Evolutionary conservation across 2,888 invertebrate genomes (phyloP).

Genomic region (Tiphia femorata): DNA sequence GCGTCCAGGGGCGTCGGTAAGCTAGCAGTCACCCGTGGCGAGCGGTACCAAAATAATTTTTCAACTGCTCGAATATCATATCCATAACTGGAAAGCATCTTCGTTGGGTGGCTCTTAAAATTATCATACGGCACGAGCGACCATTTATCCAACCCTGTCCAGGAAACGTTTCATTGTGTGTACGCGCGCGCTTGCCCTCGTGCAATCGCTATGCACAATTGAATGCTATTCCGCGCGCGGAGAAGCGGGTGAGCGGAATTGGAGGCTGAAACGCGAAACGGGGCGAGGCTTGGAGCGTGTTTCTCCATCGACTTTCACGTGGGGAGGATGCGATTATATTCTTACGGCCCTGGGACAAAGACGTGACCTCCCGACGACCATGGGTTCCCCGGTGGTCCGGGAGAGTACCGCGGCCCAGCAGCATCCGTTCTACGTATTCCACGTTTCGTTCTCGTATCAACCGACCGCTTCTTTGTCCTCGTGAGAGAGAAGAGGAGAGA

Average conservation of each 20-base stretch:
- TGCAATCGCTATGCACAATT: neutral
- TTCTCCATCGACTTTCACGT: neutral
- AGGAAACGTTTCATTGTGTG: too few species aligned
- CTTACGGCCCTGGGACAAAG: constrained; percentile 3
- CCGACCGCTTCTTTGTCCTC: constrained; percentile 17
- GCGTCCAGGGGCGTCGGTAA: constrained; percentile 33
- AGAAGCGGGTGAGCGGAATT: neutral
- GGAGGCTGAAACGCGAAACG: neutral
- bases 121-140: too few species aligned
- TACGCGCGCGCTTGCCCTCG: too few species aligned
- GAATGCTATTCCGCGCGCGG: neutral
- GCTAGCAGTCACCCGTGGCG: too few species aligned
- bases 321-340: neutral
- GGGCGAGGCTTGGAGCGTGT: too few species aligned
- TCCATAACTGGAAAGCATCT: too few species aligned
- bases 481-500: too few species aligned
- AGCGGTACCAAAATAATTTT: too few species aligned
- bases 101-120: too few species aligned
- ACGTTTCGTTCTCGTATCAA: constrained; percentile 19
- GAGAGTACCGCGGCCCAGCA: constrained; percentile 3
- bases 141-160: too few species aligned
- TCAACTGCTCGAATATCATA: too few species aligned
- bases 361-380: constrained; percentile 6
- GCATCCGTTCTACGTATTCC: constrained; percentile 30
- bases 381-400: constrained; percentile 12